phyloP scores from a whole-genome alignment of 2,113 vertebrate genomes.

The Argyrosomus japonicus region DNA sequence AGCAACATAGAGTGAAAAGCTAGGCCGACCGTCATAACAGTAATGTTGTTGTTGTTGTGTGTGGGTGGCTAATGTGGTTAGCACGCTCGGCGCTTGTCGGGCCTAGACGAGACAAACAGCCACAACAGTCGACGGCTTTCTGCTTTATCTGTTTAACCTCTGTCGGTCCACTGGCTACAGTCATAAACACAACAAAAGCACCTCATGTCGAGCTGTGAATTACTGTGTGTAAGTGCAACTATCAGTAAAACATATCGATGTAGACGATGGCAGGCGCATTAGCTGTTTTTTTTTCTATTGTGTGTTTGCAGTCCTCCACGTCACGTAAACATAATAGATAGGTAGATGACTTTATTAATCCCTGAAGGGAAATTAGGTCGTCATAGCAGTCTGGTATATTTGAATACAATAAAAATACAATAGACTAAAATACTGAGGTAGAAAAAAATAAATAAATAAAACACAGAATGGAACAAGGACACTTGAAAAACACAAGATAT shows the following conservation, averaged over 20 bases:
- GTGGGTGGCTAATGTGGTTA: neutral
- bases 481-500: too few relatives aligned
- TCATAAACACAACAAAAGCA: accelerated
- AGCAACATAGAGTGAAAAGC: accelerated
- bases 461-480: too few relatives aligned
- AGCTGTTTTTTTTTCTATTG: too few relatives aligned
- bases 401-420: too few relatives aligned
- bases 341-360: too few relatives aligned
- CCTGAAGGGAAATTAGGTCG: too few relatives aligned
- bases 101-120: neutral
- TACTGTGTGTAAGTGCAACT: neutral
- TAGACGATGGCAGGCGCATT: neutral
- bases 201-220: neutral
- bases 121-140: neutral
- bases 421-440: too few relatives aligned
- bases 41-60: neutral
- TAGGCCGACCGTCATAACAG: accelerated
- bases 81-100: neutral
- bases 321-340: too few relatives aligned
- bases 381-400: too few relatives aligned
- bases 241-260: neutral
- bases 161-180: accelerated
- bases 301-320: too few relatives aligned
- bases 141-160: neutral
- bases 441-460: too few relatives aligned